Base-by-base conservation (phyloP, 2,888 invertebrate species). In the Alviniconcha strummeri region DNA sequence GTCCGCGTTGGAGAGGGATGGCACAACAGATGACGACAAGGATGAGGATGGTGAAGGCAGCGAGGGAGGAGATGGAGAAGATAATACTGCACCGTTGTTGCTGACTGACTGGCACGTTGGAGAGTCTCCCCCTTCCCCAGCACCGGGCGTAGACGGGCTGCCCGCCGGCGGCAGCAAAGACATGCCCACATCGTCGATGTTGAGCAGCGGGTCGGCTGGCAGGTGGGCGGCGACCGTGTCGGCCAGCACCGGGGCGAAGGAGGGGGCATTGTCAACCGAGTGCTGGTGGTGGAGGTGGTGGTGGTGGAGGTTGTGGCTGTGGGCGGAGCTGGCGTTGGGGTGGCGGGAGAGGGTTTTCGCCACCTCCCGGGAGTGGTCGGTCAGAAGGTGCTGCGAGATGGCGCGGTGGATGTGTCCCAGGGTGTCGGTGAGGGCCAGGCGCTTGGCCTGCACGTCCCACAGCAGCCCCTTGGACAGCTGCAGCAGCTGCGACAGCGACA, bases 361-460 rank as follows among this genome's bases (percentile, higher is more conserved):
- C 15, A 54, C 69, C 17, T 84, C 83, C 13, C 85, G 80, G 5
- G 85, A 74, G 13, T 87, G 89, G 80, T 90, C 88, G 13, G 89
- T 88, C 75, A 91, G 87, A 55, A 92, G 85, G 15, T 91, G 87
- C 81, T 91, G 90, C 6, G 92, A 91, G 79, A 92, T 91, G 60
- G 91, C 91, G 52, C 89, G 89, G 81, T 92, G 91, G 67, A 92
- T 90, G 84, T 91, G 90, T 52, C 91, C 91, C 52, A 92, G 85
- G 0, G 91, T 92, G 84, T 92, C 91, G 36, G 90, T 91, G 55
- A 91, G 85, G 8, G 91, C 90, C 85, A 89, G 90, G 13, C 90
- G 84, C 77, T 91, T 91, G 76, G 90, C 91, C 83, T 92, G 92
- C 5, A 91, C 86, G 77, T 92, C 91, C 92, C 92, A 92, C 11